Conservation (phyloP, 1,140 invertebrate species). For the Scaptomyza hsui region DNA sequence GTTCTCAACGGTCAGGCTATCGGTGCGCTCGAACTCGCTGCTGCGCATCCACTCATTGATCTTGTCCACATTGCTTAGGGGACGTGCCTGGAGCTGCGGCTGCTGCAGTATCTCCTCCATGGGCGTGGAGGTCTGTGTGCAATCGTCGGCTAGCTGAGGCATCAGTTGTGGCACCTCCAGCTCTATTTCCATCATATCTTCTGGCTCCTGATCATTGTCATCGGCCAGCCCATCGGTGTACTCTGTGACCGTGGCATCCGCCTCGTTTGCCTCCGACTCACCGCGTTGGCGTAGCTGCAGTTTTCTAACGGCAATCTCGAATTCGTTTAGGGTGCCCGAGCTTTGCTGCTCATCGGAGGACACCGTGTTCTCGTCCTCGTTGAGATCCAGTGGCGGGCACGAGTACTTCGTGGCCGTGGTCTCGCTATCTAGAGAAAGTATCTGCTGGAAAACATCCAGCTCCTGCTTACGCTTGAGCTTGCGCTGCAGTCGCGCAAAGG, state of each 20-base stretch:
- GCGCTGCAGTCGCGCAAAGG: conserved; percentile 89
- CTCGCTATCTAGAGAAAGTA: conserved; percentile 78
- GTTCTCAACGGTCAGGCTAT: conserved; percentile 77
- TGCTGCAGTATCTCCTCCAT: conserved; percentile 76
- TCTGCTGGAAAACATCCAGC: conserved; percentile 85
- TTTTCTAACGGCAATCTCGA: conserved; percentile 64
- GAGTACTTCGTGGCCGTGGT: conserved; percentile 80
- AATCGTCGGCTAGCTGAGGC: conserved; percentile 65
- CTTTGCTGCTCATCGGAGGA: conserved; percentile 79
- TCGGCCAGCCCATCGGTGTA: conserved; percentile 63
- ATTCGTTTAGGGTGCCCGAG: conserved; percentile 75
- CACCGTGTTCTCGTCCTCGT: conserved; percentile 72
- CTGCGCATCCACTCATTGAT: conserved; percentile 82
- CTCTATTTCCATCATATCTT: conserved; percentile 71
- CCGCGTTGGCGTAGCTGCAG: conserved; percentile 51
- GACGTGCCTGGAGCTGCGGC: conserved; percentile 60
- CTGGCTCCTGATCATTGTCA: conserved; percentile 58
- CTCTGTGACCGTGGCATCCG: conserved; percentile 62
- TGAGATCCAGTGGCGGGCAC: conserved; percentile 62
- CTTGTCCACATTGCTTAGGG: conserved; percentile 69
- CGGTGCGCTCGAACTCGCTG: conserved; percentile 78
- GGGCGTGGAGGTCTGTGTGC: conserved; percentile 77
- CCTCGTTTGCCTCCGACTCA: conserved; percentile 56
- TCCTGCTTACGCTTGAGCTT: conserved; percentile 88
- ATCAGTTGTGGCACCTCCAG: conserved; percentile 71